A percentile compares a stretch with the other conserved stretches of the same genome.
These are phyloP conservation scores for Gallinago media DNA, from an alignment of 2,113 vertebrate species.

Conservation along the genomic window DNA sequence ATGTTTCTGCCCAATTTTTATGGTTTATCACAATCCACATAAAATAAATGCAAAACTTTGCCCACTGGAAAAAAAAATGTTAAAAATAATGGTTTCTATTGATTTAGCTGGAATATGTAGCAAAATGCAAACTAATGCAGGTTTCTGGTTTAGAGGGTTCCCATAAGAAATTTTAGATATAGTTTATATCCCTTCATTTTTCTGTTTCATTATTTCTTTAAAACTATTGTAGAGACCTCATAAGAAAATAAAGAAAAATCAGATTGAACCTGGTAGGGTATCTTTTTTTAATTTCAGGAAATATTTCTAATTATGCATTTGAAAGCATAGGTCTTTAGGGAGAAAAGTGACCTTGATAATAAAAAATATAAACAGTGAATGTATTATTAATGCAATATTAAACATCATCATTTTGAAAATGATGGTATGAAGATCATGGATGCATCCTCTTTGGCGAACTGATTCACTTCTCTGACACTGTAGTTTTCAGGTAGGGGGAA, in stretches of 20 bases:
- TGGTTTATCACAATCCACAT: neutral
- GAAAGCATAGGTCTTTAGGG: constrained; percentile 2
- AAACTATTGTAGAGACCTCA: neutral
- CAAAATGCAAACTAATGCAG: neutral
- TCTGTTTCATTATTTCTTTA: neutral
- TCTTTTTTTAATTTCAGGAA: neutral
- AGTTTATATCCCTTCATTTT: neutral
- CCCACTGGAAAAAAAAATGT: neutral
- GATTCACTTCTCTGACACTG: neutral
- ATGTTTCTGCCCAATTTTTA: neutral
- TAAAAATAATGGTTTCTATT: neutral
- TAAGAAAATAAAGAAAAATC: neutral
- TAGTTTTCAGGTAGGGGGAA: neutral
- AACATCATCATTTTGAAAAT: neutral
- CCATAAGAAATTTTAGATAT: neutral
- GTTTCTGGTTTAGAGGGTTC: neutral
- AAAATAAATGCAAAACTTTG: neutral
- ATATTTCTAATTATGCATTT: neutral
- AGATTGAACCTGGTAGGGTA: neutral
- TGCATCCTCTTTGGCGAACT: neutral
- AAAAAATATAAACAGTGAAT: neutral
- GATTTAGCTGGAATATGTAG: neutral
- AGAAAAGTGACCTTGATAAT: constrained; percentile 29
- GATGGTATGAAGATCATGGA: neutral
- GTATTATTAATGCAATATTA: neutral